Evolutionary conservation across 1,140 invertebrate species (phyloP).

Genomic region (Drosophila quadrilineata): DNA sequence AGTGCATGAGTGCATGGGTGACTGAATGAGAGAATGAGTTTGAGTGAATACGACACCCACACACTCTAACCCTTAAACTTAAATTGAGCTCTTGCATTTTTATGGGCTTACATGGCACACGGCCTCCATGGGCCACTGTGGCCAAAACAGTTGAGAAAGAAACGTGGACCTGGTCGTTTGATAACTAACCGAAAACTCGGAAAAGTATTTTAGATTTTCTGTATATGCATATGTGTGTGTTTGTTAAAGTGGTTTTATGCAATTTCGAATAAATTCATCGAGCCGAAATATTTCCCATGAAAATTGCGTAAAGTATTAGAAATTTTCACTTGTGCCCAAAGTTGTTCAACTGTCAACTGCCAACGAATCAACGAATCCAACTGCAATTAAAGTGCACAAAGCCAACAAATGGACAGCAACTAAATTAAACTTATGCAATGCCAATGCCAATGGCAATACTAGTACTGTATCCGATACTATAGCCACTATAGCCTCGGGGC

Average conservation of each 20-base stretch:
- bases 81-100: slow-evolving; percentile 58
- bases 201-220: slow-evolving; percentile 4
- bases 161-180: slow-evolving; percentile 37
- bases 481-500: slow-evolving; percentile 2
- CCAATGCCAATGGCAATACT: slow-evolving; percentile 5
- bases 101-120: slow-evolving; percentile 62
- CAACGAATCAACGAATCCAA: background rate
- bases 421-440: slow-evolving; percentile 56
- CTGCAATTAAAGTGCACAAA: slow-evolving; percentile 38
- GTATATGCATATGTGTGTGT: slow-evolving; percentile 16
- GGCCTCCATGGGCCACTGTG: slow-evolving; percentile 1
- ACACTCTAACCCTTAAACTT: slow-evolving; percentile 16
- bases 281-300: background rate
- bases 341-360: slow-evolving; percentile 1
- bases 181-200: background rate
- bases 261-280: background rate
- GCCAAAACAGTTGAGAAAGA: slow-evolving; percentile 50
- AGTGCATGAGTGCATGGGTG: slow-evolving; percentile 10
- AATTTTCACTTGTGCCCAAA: slow-evolving; percentile 15
- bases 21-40: slow-evolving; percentile 25
- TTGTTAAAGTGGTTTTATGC: background rate
- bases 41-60: slow-evolving; percentile 37
- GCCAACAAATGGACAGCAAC: background rate
- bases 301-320: slow-evolving; percentile 30
- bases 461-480: too few relatives aligned